Evolutionary conservation across 2,888 invertebrate species (phyloP).

Genomic region (Eupithecia dodoneata): DNA sequence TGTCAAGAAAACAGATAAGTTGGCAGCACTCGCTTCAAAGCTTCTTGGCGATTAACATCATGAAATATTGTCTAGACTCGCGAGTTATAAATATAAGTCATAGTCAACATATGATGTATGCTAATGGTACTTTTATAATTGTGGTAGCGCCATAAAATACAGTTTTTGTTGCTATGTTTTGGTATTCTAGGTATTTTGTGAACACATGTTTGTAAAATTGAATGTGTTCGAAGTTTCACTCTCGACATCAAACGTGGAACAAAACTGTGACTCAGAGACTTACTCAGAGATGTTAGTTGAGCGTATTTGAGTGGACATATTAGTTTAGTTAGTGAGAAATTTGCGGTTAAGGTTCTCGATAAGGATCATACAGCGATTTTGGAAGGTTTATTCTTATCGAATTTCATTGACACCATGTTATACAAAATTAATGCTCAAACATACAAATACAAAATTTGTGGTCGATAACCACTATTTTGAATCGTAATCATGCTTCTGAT

Average conservation of each 20-base stretch:
- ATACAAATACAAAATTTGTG: too few species aligned
- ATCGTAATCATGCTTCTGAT: neutral
- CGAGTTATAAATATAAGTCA: neutral
- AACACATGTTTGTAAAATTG: neutral
- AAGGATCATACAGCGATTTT: neutral
- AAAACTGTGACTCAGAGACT: neutral
- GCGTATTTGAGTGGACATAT: too few species aligned
- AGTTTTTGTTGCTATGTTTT: neutral
- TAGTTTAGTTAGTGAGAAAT: too few species aligned
- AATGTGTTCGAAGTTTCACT: neutral
- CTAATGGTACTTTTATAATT: neutral
- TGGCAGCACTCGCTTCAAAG: neutral
- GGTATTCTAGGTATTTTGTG: neutral
- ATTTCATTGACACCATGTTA: too few species aligned
- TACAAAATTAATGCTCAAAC: too few species aligned
- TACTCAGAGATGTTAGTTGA: too few species aligned
- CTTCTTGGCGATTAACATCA: neutral
- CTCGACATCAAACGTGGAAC: neutral
- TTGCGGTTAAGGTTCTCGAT: neutral
- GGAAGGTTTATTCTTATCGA: neutral
- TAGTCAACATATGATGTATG: slow-evolving; percentile 1
- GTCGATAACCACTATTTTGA: too few species aligned
- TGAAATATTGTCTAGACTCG: slow-evolving; percentile 14
- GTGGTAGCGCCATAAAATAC: neutral
- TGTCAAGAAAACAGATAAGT: neutral